These are phyloP conservation scores for Silurus lanzhouensis DNA, from an alignment of 2,797 vertebrate genomes.

Conservation along the genomic window DNA sequence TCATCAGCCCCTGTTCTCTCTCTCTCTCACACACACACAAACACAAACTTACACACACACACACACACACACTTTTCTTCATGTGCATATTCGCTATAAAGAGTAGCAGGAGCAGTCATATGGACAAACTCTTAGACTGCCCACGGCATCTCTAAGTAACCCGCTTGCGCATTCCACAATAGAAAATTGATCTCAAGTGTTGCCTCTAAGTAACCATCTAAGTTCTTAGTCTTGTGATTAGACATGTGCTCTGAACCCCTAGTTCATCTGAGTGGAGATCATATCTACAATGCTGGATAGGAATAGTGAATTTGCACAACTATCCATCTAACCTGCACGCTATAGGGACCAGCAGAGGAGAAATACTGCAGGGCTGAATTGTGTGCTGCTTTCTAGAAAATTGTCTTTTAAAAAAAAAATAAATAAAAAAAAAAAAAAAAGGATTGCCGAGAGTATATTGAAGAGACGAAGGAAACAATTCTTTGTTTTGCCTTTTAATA, in stretches of 20 bases:
- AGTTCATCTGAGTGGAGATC: not conserved
- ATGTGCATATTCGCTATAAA: not conserved
- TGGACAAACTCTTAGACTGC: not conserved
- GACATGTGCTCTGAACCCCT: not conserved
- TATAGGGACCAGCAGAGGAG: not conserved
- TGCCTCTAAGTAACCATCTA: not conserved
- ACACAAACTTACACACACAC: constrained; percentile 23
- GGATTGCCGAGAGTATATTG: not conserved
- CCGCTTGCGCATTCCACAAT: not conserved
- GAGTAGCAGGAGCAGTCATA: not conserved
- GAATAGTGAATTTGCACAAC: not conserved
- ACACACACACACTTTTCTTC: not conserved
- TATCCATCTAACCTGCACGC: not conserved
- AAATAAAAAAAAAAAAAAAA: too few relatives aligned
- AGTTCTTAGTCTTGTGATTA: constrained; percentile 15
- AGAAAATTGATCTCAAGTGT: not conserved
- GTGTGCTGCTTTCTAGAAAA: not conserved
- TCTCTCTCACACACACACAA: not conserved
- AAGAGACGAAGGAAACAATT: too few relatives aligned
- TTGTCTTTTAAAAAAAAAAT: not conserved
- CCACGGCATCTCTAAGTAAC: not conserved
- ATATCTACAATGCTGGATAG: not conserved
- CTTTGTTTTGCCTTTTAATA: not conserved
- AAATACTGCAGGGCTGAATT: not conserved
- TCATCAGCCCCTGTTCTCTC: not conserved